A percentile compares a stretch with the other conserved stretches of the same genome.
phyloP scores from a whole-genome alignment of 2,888 invertebrate species.

The Drosophila neonasuta region DNA sequence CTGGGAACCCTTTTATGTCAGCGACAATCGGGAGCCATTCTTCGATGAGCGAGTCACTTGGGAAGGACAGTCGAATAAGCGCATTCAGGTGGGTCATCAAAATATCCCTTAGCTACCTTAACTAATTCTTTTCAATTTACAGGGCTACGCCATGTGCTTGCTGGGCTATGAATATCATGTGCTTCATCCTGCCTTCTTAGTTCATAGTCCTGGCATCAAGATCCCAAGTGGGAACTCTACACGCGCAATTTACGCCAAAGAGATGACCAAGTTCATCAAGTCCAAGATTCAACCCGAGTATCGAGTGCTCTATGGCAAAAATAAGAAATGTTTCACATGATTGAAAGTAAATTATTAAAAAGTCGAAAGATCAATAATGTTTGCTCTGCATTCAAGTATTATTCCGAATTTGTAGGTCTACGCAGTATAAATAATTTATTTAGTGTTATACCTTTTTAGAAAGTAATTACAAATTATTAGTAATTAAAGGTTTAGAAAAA shows the following conservation, averaged over 20 bases:
- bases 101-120: background rate
- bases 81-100: constrained; percentile 70
- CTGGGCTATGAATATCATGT: constrained; percentile 94
- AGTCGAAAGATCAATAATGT: background rate
- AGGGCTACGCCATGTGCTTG: constrained; percentile 94
- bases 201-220: constrained; percentile 94
- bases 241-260: constrained; percentile 83
- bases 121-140: constrained; percentile 73
- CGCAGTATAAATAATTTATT: background rate
- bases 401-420: constrained; percentile 1
- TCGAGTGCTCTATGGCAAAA: constrained; percentile 89
- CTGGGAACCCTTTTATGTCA: constrained; percentile 97
- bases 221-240: constrained; percentile 85
- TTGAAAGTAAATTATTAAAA: background rate
- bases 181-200: constrained; percentile 93
- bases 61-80: constrained; percentile 88
- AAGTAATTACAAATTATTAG: too few species aligned
- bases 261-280: constrained; percentile 84
- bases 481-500: background rate
- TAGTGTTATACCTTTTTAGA: too few species aligned
- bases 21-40: constrained; percentile 92
- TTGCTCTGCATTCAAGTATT: constrained; percentile 34
- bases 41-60: constrained; percentile 95
- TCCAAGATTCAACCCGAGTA: constrained; percentile 90
- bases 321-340: constrained; percentile 84